Evolutionary conservation across 2,113 vertebrate species (phyloP).

Genomic region (Salvelinus sp.): DNA sequence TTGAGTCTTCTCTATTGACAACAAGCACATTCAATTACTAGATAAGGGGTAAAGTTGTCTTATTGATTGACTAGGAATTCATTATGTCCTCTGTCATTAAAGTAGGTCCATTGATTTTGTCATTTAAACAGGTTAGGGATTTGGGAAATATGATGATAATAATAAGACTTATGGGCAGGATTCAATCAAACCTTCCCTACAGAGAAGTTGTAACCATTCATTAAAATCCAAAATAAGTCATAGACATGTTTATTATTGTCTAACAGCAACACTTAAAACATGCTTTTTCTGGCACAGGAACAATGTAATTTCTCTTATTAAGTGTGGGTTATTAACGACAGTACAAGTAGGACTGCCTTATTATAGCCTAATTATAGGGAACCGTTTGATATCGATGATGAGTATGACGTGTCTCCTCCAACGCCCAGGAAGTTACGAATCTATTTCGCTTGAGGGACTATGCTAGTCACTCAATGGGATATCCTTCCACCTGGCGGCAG

Average conservation of each 20-base stretch:
- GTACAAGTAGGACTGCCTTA: too few relatives aligned
- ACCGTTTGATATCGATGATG: too few relatives aligned
- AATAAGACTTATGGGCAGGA: constrained; percentile 39
- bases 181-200: constrained; percentile 40
- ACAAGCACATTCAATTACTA: constrained; percentile 61
- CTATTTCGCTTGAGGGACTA: too few relatives aligned
- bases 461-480: too few relatives aligned
- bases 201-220: constrained; percentile 8
- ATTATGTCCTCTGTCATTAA: constrained; percentile 69
- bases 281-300: not conserved
- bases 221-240: not conserved
- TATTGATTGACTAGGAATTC: constrained; percentile 69
- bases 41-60: constrained; percentile 66
- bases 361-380: too few relatives aligned
- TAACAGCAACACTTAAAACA: not conserved
- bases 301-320: not conserved
- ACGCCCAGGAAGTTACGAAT: too few relatives aligned
- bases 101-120: constrained; percentile 65
- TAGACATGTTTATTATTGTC: not conserved
- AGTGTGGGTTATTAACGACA: not conserved
- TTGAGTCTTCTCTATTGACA: constrained; percentile 54
- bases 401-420: too few relatives aligned
- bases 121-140: constrained; percentile 55
- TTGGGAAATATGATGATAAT: constrained; percentile 57
- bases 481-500: too few relatives aligned